phyloP scores from a whole-genome alignment of 2,797 vertebrate species.

The Poecilia wingei region DNA sequence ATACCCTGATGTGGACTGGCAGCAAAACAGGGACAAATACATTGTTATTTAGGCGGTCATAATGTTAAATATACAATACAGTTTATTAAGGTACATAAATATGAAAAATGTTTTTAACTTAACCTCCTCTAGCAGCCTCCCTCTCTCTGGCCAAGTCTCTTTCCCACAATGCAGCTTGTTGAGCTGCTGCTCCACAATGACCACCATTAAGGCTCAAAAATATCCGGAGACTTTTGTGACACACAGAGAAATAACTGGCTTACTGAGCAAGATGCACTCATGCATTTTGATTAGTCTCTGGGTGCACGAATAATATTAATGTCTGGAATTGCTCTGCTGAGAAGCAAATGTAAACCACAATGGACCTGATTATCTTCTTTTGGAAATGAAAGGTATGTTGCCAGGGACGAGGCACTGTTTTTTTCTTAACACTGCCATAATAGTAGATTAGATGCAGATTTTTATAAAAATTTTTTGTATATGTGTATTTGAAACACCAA shows the following conservation, averaged over 20 bases:
- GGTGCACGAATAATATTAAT: background rate
- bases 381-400: background rate
- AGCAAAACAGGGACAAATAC: background rate
- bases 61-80: background rate
- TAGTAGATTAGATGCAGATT: background rate
- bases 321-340: slow-evolving; percentile 14
- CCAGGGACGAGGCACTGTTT: accelerated
- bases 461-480: background rate
- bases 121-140: slow-evolving; percentile 5
- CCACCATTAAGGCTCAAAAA: slow-evolving; percentile 2
- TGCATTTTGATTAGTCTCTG: slow-evolving; percentile 28
- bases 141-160: background rate
- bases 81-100: background rate
- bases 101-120: slow-evolving; percentile 2
- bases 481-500: slow-evolving; percentile 15
- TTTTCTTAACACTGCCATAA: accelerated
- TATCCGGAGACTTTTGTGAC: slow-evolving; percentile 13
- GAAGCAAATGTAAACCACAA: background rate
- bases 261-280: no score
- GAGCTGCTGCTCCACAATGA: background rate
- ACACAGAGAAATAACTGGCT: background rate
- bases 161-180: background rate
- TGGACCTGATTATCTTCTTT: background rate
- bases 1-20: background rate
- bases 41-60: background rate